Percentiles rank a stretch among this genome's conserved stretches.
phyloP scores from a whole-genome alignment of 2,888 invertebrate species.

The Seira ritae region DNA sequence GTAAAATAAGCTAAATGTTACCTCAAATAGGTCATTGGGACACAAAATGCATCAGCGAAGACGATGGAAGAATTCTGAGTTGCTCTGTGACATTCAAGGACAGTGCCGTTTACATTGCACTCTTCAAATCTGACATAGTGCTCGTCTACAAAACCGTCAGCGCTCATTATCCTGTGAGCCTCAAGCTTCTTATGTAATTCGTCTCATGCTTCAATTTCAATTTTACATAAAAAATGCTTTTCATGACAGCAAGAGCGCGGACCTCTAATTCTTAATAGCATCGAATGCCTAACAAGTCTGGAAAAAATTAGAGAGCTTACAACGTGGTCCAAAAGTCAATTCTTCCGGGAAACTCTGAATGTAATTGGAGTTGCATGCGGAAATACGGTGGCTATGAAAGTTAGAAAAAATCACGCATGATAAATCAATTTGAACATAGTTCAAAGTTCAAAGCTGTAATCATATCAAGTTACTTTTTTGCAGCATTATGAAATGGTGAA shows the following conservation, averaged over 20 bases:
- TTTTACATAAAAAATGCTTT: background rate
- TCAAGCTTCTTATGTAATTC: background rate
- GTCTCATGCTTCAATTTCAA: background rate
- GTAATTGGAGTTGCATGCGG: conserved; percentile 64
- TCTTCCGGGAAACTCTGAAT: conserved; percentile 40
- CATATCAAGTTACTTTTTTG: background rate
- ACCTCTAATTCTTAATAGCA: conserved; percentile 54
- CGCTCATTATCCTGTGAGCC: conserved; percentile 50
- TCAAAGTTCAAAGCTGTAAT: too few relatives aligned
- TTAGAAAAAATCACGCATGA: conserved; percentile 26
- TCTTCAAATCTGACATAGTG: conserved; percentile 60
- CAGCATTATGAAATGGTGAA: conserved; percentile 52
- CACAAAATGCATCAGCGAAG: conserved; percentile 59
- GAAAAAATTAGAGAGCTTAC: conserved; percentile 66
- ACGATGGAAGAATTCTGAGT: conserved; percentile 58
- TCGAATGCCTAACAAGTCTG: conserved; percentile 51
- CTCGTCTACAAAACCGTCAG: conserved; percentile 50
- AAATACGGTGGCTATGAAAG: conserved; percentile 65
- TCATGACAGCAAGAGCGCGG: conserved; percentile 54
- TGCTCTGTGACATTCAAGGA: conserved; percentile 52
- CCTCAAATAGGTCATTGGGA: conserved; percentile 62
- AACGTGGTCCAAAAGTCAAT: conserved; percentile 51
- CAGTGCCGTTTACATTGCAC: conserved; percentile 46
- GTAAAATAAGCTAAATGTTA: too few relatives aligned
- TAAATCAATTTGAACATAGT: too few relatives aligned